Percentiles rank a stretch among this genome's conserved stretches.
phyloP scores from a whole-genome alignment of 92 coral and sea anemone genomes.

The Parazoanthus darwini region DNA sequence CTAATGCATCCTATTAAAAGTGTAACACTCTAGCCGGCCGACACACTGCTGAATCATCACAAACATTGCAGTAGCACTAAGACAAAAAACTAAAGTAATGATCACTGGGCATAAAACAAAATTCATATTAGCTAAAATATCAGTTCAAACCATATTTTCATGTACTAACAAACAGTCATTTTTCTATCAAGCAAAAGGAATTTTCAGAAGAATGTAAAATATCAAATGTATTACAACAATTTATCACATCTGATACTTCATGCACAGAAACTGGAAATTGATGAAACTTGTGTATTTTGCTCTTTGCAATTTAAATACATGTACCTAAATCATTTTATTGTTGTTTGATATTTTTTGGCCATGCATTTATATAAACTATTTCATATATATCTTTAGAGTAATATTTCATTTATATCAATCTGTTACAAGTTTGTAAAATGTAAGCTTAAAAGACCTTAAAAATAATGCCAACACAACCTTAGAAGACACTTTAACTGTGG shows the following conservation, averaged over 20 bases:
- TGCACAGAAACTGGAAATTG: background rate
- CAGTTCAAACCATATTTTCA: background rate
- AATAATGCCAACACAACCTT: conserved; percentile 4
- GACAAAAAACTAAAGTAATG: no score
- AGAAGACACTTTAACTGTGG: background rate
- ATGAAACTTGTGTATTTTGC: background rate
- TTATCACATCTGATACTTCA: background rate
- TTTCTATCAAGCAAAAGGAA: background rate
- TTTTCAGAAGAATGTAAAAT: background rate
- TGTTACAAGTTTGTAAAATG: background rate
- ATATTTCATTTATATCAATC: background rate
- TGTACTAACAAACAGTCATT: background rate
- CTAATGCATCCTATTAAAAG: background rate
- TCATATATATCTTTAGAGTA: background rate
- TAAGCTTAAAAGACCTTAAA: background rate
- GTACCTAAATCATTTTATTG: background rate
- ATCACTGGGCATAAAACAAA: background rate
- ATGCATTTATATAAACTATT: background rate
- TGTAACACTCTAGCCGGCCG: background rate
- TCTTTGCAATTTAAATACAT: background rate
- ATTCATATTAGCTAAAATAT: background rate
- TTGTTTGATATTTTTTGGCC: background rate
- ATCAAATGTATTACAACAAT: background rate
- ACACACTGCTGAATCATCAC: no score
- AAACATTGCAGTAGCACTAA: no score